These are phyloP conservation scores for Calephelis nemesis DNA, from an alignment of 1,140 invertebrate genomes.

Conservation along the genomic window DNA sequence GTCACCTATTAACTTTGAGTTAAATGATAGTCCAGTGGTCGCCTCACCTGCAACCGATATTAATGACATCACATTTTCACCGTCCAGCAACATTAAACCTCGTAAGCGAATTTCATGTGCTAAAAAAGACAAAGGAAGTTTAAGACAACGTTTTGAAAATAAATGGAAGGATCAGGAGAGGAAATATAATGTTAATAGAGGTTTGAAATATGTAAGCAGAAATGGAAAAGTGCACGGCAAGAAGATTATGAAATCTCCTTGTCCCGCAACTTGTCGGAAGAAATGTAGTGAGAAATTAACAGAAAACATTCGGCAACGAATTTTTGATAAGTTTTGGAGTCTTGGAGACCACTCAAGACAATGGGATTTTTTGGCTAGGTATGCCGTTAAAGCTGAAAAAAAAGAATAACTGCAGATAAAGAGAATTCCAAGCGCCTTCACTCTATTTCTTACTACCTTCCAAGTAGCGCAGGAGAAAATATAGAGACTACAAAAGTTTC, in stretches of 20 bases:
- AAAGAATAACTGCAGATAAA: constrained; percentile 25
- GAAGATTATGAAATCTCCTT: constrained; percentile 26
- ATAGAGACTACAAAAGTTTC: constrained; percentile 32
- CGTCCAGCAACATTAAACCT: too few species aligned
- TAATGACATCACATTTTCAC: too few species aligned
- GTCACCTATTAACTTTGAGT: constrained; percentile 8
- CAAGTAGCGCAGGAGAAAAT: constrained; percentile 23
- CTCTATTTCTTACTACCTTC: constrained; percentile 30
- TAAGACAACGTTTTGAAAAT: constrained; percentile 17
- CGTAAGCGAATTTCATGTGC: background rate
- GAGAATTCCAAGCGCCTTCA: constrained; percentile 27
- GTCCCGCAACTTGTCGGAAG: constrained; percentile 21
- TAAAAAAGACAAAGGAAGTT: background rate
- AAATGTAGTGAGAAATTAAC: constrained; percentile 31
- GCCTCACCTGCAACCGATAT: too few species aligned
- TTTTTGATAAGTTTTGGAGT: constrained; percentile 35
- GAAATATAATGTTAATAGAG: constrained; percentile 25
- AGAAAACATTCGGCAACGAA: constrained; percentile 24
- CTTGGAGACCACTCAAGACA: constrained; percentile 33
- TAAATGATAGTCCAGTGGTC: background rate
- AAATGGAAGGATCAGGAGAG: constrained; percentile 25
- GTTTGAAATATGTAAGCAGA: constrained; percentile 30
- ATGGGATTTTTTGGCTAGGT: constrained; percentile 33
- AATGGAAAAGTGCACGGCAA: constrained; percentile 28
- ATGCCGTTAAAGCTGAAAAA: constrained; percentile 26